These are phyloP conservation scores for Gryllus longicercus DNA, from an alignment of 2,888 invertebrate species.

Conservation along the genomic window DNA sequence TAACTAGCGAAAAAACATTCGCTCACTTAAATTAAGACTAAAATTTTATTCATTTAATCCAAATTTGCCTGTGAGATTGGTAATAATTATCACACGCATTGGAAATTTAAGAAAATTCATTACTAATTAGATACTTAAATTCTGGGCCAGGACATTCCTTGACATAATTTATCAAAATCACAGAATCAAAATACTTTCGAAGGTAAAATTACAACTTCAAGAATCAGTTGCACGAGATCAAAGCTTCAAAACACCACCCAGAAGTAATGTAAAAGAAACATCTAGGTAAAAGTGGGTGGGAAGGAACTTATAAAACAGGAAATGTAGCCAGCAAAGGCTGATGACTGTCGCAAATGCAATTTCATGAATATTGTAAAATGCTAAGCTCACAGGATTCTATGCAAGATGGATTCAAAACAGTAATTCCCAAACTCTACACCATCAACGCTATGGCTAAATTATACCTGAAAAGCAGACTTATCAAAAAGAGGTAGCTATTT, in stretches of 20 bases:
- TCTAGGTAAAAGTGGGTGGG: background rate
- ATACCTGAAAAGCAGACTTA: conserved; percentile 11
- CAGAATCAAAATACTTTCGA: background rate
- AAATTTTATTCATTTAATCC: no score
- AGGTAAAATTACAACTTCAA: background rate
- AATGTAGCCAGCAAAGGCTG: background rate
- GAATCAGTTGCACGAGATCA: background rate
- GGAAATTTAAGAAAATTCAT: no score
- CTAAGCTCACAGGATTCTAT: conserved; percentile 6
- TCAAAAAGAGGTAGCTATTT: conserved; percentile 17
- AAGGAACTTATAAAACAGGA: background rate
- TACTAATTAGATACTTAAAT: no score
- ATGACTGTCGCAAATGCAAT: conserved; percentile 10
- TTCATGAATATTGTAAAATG: background rate
- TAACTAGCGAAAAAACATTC: no score
- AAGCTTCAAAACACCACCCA: background rate
- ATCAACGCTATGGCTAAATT: background rate
- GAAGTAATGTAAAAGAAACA: background rate
- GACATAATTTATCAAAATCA: background rate
- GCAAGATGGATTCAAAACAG: background rate
- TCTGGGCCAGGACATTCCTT: no score
- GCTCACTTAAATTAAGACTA: no score
- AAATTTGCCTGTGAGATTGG: no score
- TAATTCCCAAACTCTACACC: conserved; percentile 17
- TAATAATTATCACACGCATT: no score